Percentiles rank a stretch among this genome's conserved stretches.
Evolutionary conservation across 2,888 invertebrate species (phyloP).

Genomic region (Nebria salina): DNA sequence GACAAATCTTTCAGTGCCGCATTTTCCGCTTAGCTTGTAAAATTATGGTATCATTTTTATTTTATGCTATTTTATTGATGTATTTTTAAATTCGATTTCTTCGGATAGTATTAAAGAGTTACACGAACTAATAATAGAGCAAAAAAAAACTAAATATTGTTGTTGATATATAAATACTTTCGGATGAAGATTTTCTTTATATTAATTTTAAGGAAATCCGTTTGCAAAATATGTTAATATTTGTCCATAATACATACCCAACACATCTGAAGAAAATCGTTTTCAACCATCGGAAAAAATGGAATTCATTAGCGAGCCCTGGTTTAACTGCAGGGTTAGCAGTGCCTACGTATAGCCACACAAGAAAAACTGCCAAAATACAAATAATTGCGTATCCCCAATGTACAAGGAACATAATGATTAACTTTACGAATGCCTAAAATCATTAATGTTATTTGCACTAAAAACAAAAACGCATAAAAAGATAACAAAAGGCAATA

Average conservation of each 20-base stretch:
- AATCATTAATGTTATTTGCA: constrained; percentile 52
- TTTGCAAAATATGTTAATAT: background rate
- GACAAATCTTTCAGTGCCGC: too few relatives aligned
- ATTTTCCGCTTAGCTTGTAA: too few relatives aligned
- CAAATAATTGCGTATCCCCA: constrained; percentile 92
- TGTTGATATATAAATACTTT: too few relatives aligned
- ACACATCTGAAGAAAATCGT: constrained; percentile 76
- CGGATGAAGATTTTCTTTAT: too few relatives aligned
- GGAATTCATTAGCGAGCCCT: constrained; percentile 85
- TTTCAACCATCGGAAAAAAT: constrained; percentile 82
- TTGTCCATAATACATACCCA: constrained; percentile 68
- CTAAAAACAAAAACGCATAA: background rate
- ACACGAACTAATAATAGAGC: too few relatives aligned
- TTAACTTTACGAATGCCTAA: constrained; percentile 85
- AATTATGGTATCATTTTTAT: too few relatives aligned
- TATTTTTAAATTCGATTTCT: too few relatives aligned
- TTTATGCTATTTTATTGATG: too few relatives aligned
- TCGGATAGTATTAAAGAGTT: too few relatives aligned
- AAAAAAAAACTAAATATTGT: too few relatives aligned
- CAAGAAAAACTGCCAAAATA: constrained; percentile 80
- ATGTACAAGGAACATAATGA: constrained; percentile 93
- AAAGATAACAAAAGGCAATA: background rate
- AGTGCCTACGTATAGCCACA: constrained; percentile 95
- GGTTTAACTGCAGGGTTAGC: constrained; percentile 96
- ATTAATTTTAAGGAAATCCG: constrained; percentile 5